Evolutionary conservation across 2,888 invertebrate species (phyloP).

Genomic region (Chymomyza amoena): DNA sequence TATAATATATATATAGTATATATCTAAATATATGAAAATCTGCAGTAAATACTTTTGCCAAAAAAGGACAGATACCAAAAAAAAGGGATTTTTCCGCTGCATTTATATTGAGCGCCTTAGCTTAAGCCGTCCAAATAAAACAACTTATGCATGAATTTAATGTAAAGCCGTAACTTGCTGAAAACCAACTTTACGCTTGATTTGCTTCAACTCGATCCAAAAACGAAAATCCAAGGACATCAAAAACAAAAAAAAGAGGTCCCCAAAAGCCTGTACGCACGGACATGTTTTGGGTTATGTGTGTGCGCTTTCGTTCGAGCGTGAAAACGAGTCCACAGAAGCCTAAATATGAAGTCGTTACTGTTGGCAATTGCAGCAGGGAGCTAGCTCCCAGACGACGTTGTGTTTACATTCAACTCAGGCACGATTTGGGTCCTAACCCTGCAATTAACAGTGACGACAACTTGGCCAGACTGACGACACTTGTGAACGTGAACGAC

Average conservation of each 20-base stretch:
- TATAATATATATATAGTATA: background rate
- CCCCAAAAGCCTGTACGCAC: conserved; percentile 10
- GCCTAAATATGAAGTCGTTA: conserved; percentile 10
- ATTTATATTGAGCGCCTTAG: background rate
- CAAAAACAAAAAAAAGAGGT: conserved; percentile 17
- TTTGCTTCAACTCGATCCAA: conserved; percentile 37
- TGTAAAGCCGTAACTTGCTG: conserved; percentile 33
- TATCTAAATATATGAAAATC: background rate
- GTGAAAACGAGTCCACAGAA: background rate
- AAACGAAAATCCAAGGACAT: conserved; percentile 17
- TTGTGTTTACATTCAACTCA: conserved; percentile 17
- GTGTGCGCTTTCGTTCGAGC: conserved; percentile 1
- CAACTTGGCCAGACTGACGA: background rate
- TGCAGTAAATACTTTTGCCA: background rate
- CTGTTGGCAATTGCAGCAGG: conserved; percentile 3
- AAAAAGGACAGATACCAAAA: conserved; percentile 5
- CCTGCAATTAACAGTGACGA: conserved; percentile 35
- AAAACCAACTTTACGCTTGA: conserved; percentile 61
- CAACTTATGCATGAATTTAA: background rate
- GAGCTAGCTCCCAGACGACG: conserved; percentile 14
- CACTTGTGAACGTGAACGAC: background rate
- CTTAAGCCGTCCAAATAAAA: background rate
- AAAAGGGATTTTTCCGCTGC: background rate
- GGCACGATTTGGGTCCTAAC: conserved; percentile 58
- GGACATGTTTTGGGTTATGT: background rate